A percentile compares a stretch with the other conserved stretches of the same genome.
These are phyloP conservation scores for Lagocephalus sceleratus DNA, from an alignment of 2,797 vertebrate genomes.

Conservation along the genomic window DNA sequence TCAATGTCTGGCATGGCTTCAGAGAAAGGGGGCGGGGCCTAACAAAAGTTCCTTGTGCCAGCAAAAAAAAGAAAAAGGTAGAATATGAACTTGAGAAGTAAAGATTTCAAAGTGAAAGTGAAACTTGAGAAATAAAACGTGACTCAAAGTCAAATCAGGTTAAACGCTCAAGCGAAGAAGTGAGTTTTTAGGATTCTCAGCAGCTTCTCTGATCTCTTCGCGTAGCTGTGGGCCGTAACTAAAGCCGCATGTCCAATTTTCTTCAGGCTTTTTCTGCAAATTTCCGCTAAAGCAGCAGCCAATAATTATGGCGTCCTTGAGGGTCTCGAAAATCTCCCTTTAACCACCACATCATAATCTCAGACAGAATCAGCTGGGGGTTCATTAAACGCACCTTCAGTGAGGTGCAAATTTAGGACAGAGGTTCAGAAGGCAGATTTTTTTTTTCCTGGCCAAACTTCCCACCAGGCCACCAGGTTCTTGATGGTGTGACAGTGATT, in stretches of 20 bases:
- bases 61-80: too few species aligned
- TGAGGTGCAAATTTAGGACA: constrained; percentile 5
- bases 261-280: not conserved
- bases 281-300: not conserved
- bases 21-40: too few species aligned
- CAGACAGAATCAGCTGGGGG: not conserved
- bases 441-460: constrained; percentile 7
- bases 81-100: too few species aligned
- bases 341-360: not conserved
- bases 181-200: too few species aligned
- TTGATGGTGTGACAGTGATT: constrained; percentile 28
- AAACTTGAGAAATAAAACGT: too few species aligned
- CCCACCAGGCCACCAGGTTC: constrained; percentile 7
- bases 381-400: not conserved
- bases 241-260: not conserved
- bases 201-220: too few species aligned
- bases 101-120: too few species aligned
- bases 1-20: too few species aligned
- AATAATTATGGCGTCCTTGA: not conserved
- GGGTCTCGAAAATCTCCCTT: not conserved
- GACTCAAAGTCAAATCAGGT: too few species aligned
- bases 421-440: constrained; percentile 2
- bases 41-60: too few species aligned
- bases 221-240: not conserved
- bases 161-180: too few species aligned